Percentiles rank a stretch among this genome's conserved stretches.
Evolutionary conservation across 53 echinoderm and acorn worm genomes (phyloP).

Genomic region (Holothuria leucospilota): DNA sequence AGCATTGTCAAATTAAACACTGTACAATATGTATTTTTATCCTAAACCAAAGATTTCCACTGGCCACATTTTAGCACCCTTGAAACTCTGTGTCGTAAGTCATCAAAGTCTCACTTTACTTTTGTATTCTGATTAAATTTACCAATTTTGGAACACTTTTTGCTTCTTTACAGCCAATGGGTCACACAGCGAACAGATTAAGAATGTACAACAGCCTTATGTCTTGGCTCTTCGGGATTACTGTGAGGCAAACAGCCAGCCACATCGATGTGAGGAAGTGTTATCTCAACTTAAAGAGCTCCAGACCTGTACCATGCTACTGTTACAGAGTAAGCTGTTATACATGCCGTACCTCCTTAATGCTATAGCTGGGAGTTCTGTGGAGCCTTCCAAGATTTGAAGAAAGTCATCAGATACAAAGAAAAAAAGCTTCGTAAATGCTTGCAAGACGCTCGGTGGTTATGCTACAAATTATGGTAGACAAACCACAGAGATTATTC

Average conservation of each 20-base stretch:
- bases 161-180: conserved; percentile 8
- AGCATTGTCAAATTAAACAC: no score
- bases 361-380: conserved; percentile 77
- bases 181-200: conserved; percentile 57
- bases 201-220: conserved; percentile 86
- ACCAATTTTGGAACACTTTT: not conserved
- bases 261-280: conserved; percentile 81
- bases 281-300: conserved; percentile 89
- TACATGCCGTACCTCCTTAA: conserved; percentile 99
- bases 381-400: conserved; percentile 13
- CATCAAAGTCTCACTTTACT: no score
- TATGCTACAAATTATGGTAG: no score
- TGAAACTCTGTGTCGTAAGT: no score
- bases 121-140: no score
- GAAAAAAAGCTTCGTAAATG: no score
- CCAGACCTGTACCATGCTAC: conserved; percentile 69
- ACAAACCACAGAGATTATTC: no score
- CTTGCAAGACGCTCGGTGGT: no score
- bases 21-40: no score
- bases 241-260: conserved; percentile 85
- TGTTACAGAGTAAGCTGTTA: conserved; percentile 90
- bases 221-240: conserved; percentile 89
- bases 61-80: no score
- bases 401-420: not conserved
- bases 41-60: no score